These are phyloP conservation scores for Oeneis ivallda DNA, from an alignment of 2,888 invertebrate genomes.

Conservation along the genomic window DNA sequence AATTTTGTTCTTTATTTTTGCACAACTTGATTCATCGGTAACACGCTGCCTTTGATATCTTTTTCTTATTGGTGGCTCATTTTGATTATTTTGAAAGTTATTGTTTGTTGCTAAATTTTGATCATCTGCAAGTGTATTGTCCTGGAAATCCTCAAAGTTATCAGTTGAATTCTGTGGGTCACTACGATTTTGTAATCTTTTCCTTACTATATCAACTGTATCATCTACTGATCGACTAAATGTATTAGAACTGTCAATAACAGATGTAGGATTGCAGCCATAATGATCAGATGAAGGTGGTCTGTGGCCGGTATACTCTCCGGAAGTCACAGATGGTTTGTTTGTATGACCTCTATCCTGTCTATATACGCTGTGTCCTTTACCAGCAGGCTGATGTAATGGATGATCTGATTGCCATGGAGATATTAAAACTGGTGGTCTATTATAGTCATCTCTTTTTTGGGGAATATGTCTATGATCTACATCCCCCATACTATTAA, in stretches of 20 bases:
- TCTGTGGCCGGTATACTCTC: slow-evolving; percentile 66
- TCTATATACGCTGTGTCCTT: slow-evolving; percentile 46
- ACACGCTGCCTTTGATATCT: slow-evolving; percentile 52
- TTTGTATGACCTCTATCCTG: slow-evolving; percentile 50
- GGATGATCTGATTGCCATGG: slow-evolving; percentile 53
- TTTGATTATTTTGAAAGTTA: slow-evolving; percentile 43
- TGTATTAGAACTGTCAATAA: slow-evolving; percentile 62
- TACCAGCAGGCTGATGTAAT: slow-evolving; percentile 50
- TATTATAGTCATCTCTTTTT: slow-evolving; percentile 40
- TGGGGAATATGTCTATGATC: slow-evolving; percentile 55
- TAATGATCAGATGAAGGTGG: slow-evolving; percentile 76
- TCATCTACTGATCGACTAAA: slow-evolving; percentile 73
- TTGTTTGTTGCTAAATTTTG: slow-evolving; percentile 42
- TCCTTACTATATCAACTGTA: slow-evolving; percentile 72
- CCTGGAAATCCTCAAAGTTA: slow-evolving; percentile 42
- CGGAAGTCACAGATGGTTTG: slow-evolving; percentile 49
- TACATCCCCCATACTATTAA: slow-evolving; percentile 68
- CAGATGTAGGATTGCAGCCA: slow-evolving; percentile 56
- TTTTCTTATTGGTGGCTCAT: slow-evolving; percentile 57
- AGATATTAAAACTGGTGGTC: slow-evolving; percentile 42
- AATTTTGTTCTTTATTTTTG: slow-evolving; percentile 75
- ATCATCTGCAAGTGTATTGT: slow-evolving; percentile 42
- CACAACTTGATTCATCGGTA: slow-evolving; percentile 60
- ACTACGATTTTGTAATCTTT: slow-evolving; percentile 61
- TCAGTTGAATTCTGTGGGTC: slow-evolving; percentile 52